phyloP scores from a whole-genome alignment of 2,797 vertebrate genomes.

The Crypturellus tataupa region DNA sequence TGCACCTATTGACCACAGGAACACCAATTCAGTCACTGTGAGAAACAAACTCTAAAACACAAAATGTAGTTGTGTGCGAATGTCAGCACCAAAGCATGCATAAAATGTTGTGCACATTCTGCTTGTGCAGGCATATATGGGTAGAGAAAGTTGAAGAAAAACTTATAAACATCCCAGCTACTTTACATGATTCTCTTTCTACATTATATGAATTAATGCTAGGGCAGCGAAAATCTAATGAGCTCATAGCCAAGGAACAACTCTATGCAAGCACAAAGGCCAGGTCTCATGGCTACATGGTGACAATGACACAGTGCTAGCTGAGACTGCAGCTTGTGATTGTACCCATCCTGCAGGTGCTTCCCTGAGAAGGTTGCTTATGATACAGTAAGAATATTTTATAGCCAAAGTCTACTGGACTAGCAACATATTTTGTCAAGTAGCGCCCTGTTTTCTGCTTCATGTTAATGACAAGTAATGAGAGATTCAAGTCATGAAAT shows the following conservation, averaged over 20 bases:
- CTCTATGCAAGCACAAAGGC: background rate
- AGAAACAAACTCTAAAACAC: background rate
- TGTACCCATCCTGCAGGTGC: background rate
- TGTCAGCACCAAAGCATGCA: background rate
- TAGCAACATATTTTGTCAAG: background rate
- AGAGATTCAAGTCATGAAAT: rapidly evolving
- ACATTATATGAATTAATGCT: background rate
- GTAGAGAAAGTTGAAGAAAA: background rate
- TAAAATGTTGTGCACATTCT: background rate
- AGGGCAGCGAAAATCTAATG: background rate
- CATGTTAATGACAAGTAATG: rapidly evolving
- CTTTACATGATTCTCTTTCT: background rate
- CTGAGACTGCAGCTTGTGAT: background rate
- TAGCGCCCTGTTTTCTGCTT: background rate
- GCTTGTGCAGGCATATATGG: background rate
- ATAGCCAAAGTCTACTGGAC: background rate
- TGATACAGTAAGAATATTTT: rapidly evolving
- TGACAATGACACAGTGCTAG: rapidly evolving
- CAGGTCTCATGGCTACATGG: background rate
- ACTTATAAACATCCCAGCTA: background rate
- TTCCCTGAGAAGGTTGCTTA: background rate
- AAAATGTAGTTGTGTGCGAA: rapidly evolving
- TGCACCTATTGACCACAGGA: background rate
- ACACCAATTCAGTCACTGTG: rapidly evolving
- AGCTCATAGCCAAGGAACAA: background rate